Evolutionary conservation across 1,140 invertebrate species (phyloP), one percentile per base, ranked within the genome.

Genomic region (Propsilocerus akamusi): DNA sequence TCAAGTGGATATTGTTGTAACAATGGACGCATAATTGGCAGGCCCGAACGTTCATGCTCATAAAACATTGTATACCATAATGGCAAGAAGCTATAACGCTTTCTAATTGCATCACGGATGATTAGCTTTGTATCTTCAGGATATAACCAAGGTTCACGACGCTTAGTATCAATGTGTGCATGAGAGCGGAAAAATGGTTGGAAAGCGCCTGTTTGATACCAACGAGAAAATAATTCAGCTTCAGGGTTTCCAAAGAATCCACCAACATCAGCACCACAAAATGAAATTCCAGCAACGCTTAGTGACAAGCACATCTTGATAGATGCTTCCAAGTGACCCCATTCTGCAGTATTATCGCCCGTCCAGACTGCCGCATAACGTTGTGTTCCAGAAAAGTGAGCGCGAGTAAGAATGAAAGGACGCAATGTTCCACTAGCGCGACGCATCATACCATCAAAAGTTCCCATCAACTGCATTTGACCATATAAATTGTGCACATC

Each of bases 161-260:
- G 77, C 62, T 90, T 93, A 0, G 93, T 96, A 60, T 99, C 96
- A 53, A 98, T 76, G 58, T 79, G 76, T 0, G 76, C 73, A 58
- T 79, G 76, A 2, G 73, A 68, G 46, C 76, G 67, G 68, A 72
- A 76, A 67, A 78, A 79, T 30, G 77, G 71, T 51, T 76, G 68
- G 67, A 72, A 77, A 2, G 72, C 69, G 4, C 62, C 76, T 10
- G 72, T 68, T 74, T 99, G 96, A 63, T 98, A 96, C 96, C 96
- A 99, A 47, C 96, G 75, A 34, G 75, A 77, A 51, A 98, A 73
- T 22, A 99, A 71, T 64, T 99, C 90, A 7, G 74, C 58, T 55
- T 97, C 89, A 0, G 95, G 93, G 69, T 98, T 95, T 54, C 86
- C 83, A 70, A 99, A 99, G 72, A 99, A 99, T 0, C 96, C 97